Base-by-base conservation (phyloP, 2,113 vertebrate genomes). In the Hippocampus comes region DNA sequence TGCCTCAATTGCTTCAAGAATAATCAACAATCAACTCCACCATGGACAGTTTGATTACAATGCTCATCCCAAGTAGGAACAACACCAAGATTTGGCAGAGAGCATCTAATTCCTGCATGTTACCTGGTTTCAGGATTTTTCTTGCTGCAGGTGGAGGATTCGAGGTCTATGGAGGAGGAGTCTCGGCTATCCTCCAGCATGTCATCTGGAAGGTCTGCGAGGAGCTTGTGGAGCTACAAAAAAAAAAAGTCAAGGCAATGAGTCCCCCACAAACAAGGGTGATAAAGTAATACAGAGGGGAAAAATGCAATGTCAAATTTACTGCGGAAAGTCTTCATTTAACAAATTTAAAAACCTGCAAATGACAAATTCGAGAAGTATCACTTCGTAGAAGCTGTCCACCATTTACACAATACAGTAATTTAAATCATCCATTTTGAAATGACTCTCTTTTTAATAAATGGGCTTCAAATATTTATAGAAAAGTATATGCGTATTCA, bases 181-280 rank as follows among this genome's bases (percentile, higher is more conserved):
- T 99, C 95, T 65, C 89, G 87, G 81, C 95, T 96, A 82, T 97
- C 95, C 60, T 98, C 97, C 77, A 99, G 92, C 96, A 98, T 95
- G 80, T 99, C 95, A 90, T 98, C 96, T 2, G 96, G 96, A 86
- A 99, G 93, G 88, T 96, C 95, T n/a, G 95, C 97, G 89, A 99
- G 85, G 14, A 99, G 84, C 5, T 95, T 94, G 71, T 98, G 95
- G 77, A 99, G 86, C 97, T 99, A 77, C 9, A 63, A 49, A 12
- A 21, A 14, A 46, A 46, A 46, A 43, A 66, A 86, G 0, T 86
- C 75, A 74, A 78, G 86, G 70, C 80, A 83, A 86, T 89, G 82
- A 90, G 77, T 89, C 86, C 84, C 46, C 14, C 0, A 82, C 78
- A 84, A 88, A 83, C n/a, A 59, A 0, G 9, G 71, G 70, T 75